These are phyloP conservation scores for Poecilia picta DNA, from an alignment of 2,797 vertebrate species.

Conservation along the genomic window DNA sequence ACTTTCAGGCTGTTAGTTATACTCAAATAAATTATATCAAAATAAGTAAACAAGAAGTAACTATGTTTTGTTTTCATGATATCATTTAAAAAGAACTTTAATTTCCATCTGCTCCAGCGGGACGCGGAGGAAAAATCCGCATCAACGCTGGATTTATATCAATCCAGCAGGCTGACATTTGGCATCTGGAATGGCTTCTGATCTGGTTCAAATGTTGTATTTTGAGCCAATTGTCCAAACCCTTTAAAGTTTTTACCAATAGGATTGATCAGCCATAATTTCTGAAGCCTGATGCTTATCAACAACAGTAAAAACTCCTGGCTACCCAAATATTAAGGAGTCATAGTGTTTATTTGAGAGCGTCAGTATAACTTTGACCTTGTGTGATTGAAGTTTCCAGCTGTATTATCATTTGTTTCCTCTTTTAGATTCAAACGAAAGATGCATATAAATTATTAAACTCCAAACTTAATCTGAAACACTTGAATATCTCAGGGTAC, in stretches of 20 bases:
- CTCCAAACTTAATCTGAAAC: neutral
- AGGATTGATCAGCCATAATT: neutral
- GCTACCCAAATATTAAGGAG: neutral
- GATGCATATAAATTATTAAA: neutral
- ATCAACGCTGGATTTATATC: neutral
- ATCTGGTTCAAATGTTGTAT: neutral
- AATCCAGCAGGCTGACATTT: neutral
- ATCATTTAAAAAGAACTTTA: neutral
- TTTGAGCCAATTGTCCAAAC: neutral
- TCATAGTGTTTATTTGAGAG: neutral
- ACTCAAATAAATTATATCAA: neutral
- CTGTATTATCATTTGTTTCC: neutral
- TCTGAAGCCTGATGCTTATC: neutral
- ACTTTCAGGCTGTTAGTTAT: neutral
- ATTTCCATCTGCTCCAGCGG: neutral
- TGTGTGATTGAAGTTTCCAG: neutral
- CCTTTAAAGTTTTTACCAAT: neutral
- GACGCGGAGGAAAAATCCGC: neutral
- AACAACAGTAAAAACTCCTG: neutral
- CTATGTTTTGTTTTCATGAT: neutral
- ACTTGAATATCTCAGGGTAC: neutral
- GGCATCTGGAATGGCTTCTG: neutral
- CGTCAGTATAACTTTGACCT: neutral
- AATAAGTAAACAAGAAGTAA: neutral
- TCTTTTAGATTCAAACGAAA: neutral